Percentiles rank a stretch among this genome's conserved stretches.
Conservation (phyloP, 1,140 invertebrate species). For the Brachionus koreanus region DNA sequence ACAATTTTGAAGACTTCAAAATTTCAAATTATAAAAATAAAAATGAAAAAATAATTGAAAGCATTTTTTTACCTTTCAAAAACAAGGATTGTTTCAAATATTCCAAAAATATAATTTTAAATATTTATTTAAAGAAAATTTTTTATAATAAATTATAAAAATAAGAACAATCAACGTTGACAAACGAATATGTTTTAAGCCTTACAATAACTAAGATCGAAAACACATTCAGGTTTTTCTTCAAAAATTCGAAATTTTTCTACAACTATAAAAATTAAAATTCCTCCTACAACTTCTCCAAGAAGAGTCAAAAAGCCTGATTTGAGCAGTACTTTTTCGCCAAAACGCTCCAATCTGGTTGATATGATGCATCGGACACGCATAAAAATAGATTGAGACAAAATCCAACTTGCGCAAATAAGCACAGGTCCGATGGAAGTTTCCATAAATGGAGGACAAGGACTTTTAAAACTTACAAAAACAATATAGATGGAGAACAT, state of each 20-base stretch:
- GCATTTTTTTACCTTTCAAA: background rate
- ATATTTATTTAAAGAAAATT: slow-evolving; percentile 12
- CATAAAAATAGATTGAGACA: slow-evolving; percentile 32
- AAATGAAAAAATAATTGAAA: background rate
- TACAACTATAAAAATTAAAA: slow-evolving; percentile 36
- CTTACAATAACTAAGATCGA: slow-evolving; percentile 27
- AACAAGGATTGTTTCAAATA: background rate
- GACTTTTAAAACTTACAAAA: slow-evolving; percentile 15
- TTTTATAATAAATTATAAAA: slow-evolving; percentile 15
- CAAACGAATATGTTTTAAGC: background rate
- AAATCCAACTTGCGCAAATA: background rate
- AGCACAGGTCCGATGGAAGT: background rate
- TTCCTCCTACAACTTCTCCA: slow-evolving; percentile 19
- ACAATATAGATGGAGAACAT: slow-evolving; percentile 2
- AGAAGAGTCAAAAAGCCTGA: slow-evolving; percentile 30
- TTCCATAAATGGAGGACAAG: slow-evolving; percentile 38
- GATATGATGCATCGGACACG: slow-evolving; percentile 26
- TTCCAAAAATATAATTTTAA: background rate
- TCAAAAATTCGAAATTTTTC: slow-evolving; percentile 25
- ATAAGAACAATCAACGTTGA: slow-evolving; percentile 31
- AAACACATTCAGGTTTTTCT: slow-evolving; percentile 37
- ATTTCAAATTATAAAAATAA: background rate
- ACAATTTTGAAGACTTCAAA: background rate
- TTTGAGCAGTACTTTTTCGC: slow-evolving; percentile 12
- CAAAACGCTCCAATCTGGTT: slow-evolving; percentile 34